A percentile compares a stretch with the other conserved stretches of the same genome.
Evolutionary conservation across 2,797 vertebrate species (phyloP).

Genomic region (Acanthis flammea): DNA sequence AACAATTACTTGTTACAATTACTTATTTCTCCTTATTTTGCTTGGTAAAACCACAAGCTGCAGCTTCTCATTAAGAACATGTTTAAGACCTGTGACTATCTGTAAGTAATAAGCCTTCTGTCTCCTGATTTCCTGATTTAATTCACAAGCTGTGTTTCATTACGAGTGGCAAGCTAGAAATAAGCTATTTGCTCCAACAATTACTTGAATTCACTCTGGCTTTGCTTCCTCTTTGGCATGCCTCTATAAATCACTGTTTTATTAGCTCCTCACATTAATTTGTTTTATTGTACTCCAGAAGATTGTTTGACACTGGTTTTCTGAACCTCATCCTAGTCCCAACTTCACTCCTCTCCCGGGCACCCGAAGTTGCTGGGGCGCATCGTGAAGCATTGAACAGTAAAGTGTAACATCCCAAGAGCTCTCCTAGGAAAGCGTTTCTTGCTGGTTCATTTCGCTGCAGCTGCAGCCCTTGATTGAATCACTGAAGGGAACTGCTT

Average conservation of each 20-base stretch:
- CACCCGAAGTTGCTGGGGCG: neutral
- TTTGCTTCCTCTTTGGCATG: neutral
- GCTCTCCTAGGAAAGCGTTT: neutral
- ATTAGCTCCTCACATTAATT: neutral
- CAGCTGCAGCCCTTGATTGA: neutral
- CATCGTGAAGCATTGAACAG: neutral
- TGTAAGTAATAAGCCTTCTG: conserved; percentile 6
- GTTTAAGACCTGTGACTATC: neutral
- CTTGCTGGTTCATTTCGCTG: neutral
- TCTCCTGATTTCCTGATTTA: neutral
- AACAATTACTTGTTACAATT: neutral
- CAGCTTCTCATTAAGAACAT: neutral
- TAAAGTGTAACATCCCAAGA: neutral
- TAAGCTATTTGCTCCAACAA: neutral
- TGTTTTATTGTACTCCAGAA: neutral
- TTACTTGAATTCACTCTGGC: neutral
- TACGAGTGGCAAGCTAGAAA: neutral
- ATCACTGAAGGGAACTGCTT: neutral
- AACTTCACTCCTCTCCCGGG: neutral
- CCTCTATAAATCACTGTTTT: neutral
- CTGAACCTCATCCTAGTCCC: neutral
- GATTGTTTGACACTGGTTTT: neutral
- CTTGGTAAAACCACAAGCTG: neutral
- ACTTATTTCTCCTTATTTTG: neutral
- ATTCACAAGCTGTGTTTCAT: conserved; percentile 10